phyloP scores from a whole-genome alignment of 2,113 vertebrate species.

The Aphelocoma coerulescens region DNA sequence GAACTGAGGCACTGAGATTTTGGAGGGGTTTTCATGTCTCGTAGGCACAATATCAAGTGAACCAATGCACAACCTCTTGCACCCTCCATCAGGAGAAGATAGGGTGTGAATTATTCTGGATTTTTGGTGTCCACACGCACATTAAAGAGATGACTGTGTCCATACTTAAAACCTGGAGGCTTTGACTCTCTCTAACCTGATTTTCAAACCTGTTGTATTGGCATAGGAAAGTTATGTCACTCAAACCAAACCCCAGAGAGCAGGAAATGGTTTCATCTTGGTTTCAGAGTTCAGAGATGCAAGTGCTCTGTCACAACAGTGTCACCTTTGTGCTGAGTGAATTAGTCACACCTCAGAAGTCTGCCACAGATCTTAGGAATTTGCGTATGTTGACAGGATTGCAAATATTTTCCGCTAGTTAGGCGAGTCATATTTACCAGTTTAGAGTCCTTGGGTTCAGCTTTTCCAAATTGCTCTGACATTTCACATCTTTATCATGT shows the following conservation, averaged over 20 bases:
- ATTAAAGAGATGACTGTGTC: not conserved
- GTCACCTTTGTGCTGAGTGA: not conserved
- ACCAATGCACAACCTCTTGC: not conserved
- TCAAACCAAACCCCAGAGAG: not conserved
- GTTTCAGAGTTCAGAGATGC: not conserved
- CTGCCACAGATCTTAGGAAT: not conserved
- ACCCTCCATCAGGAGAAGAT: rapidly evolving
- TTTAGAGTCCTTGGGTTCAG: not conserved
- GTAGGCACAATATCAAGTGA: not conserved
- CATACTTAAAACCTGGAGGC: not conserved
- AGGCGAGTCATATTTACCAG: not conserved
- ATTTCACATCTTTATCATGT: not conserved
- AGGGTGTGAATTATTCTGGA: not conserved
- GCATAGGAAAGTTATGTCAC: not conserved
- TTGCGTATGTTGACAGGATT: not conserved
- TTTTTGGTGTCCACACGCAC: rapidly evolving
- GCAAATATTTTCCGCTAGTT: not conserved
- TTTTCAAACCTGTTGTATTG: not conserved
- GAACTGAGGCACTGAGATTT: rapidly evolving
- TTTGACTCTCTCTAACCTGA: not conserved
- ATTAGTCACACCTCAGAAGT: not conserved
- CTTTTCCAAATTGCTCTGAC: not conserved
- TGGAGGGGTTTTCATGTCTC: not conserved
- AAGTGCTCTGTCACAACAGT: not conserved
- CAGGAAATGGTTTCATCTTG: not conserved